Evolutionary conservation across 2,797 vertebrate species (phyloP).

Genomic region (Smutsia gigantea): DNA sequence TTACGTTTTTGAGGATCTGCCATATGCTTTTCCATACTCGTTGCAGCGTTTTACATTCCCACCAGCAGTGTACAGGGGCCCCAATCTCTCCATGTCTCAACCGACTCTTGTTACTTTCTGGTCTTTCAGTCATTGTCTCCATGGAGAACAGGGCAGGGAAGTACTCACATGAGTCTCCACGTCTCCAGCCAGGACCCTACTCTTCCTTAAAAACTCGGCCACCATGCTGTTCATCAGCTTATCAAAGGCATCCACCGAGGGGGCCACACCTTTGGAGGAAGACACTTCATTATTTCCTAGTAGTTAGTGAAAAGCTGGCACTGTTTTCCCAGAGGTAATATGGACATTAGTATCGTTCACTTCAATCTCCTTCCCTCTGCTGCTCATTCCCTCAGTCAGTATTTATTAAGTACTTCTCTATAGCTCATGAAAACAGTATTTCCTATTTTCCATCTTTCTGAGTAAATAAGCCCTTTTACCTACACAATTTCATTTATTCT

Average conservation of each 20-base stretch:
- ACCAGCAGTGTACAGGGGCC: background rate
- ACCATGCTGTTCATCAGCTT: slow-evolving; percentile 90
- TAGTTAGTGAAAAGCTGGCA: background rate
- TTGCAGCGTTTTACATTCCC: background rate
- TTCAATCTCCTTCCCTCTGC: background rate
- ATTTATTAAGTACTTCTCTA: background rate
- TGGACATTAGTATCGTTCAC: background rate
- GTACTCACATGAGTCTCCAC: slow-evolving; percentile 96
- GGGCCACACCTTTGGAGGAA: slow-evolving; percentile 87
- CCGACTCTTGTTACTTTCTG: background rate
- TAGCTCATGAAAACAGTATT: background rate
- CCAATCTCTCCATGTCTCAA: background rate
- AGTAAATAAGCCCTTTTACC: background rate
- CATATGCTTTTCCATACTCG: background rate
- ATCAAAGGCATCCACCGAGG: slow-evolving; percentile 94
- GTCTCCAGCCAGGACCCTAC: slow-evolving; percentile 92
- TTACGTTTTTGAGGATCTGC: background rate
- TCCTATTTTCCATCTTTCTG: background rate
- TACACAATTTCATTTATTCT: background rate
- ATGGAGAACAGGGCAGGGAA: background rate
- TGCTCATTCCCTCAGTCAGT: background rate
- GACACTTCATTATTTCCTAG: slow-evolving; percentile 54
- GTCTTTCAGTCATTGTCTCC: background rate
- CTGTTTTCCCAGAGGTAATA: background rate
- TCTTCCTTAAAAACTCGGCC: slow-evolving; percentile 93